phyloP scores from a whole-genome alignment of 2,113 vertebrate genomes.

The Okapia johnstoni region DNA sequence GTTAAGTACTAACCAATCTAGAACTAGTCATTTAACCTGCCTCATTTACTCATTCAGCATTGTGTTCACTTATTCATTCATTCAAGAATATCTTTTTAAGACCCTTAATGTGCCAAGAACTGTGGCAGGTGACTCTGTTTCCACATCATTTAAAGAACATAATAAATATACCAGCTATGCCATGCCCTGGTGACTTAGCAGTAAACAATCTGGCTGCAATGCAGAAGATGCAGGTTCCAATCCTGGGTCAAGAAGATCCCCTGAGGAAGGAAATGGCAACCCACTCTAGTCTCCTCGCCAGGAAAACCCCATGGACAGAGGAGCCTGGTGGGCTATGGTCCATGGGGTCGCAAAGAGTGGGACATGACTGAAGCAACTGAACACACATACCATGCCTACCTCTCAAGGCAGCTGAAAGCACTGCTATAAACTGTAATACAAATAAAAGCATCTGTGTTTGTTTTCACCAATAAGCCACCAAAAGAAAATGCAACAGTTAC shows the following conservation, averaged over 20 bases:
- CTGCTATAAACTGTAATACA: neutral
- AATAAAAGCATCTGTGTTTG: neutral
- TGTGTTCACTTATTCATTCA: neutral
- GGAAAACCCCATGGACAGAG: neutral
- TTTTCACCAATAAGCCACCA: slow-evolving; percentile 7
- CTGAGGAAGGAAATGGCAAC: neutral
- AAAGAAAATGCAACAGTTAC: neutral
- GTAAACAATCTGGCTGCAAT: neutral
- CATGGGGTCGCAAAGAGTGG: neutral
- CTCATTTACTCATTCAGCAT: neutral
- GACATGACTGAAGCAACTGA: neutral
- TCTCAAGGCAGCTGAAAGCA: neutral
- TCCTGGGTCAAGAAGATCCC: neutral
- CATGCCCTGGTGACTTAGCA: neutral
- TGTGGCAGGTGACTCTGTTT: neutral
- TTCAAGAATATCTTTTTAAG: neutral
- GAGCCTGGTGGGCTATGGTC: neutral
- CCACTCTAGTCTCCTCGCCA: neutral
- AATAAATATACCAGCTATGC: neutral
- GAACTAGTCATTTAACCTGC: neutral
- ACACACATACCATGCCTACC: neutral
- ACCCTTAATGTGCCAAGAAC: neutral
- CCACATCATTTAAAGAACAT: neutral
- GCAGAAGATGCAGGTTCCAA: neutral
- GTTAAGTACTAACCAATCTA: neutral